Percentiles rank a stretch among this genome's conserved stretches.
Evolutionary conservation across 2,797 vertebrate genomes (phyloP).

Genomic region (Otolemur crassicaudatus): DNA sequence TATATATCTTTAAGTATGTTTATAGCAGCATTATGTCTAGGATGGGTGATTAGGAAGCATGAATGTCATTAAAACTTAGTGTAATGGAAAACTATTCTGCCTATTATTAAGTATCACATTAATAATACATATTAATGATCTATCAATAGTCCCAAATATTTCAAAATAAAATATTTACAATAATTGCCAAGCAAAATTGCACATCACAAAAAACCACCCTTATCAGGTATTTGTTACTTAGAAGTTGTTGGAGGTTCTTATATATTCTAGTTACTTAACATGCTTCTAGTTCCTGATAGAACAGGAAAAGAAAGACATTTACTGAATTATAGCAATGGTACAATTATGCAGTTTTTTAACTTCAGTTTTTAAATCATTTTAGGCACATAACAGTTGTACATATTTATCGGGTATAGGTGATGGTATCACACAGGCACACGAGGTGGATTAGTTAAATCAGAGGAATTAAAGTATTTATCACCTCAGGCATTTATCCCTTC

Average conservation of each 20-base stretch:
- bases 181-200: background rate
- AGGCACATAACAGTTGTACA: background rate
- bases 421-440: background rate
- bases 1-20: background rate
- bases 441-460: background rate
- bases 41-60: slow-evolving; percentile 49
- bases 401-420: background rate
- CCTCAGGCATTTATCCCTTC: background rate
- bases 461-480: background rate
- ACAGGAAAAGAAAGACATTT: background rate
- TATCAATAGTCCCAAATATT: slow-evolving; percentile 27
- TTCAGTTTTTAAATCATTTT: background rate
- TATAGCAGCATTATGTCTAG: background rate
- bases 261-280: background rate
- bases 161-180: slow-evolving; percentile 24
- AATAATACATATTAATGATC: slow-evolving; percentile 48
- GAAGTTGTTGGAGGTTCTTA: no score
- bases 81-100: slow-evolving; percentile 30
- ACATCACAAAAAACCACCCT: background rate
- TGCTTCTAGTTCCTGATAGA: background rate
- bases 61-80: slow-evolving; percentile 26
- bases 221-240: background rate
- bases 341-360: background rate
- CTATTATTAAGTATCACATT: slow-evolving; percentile 38
- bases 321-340: background rate